Conservation (phyloP, 2,888 invertebrate species). For the Panzeria rudis region DNA sequence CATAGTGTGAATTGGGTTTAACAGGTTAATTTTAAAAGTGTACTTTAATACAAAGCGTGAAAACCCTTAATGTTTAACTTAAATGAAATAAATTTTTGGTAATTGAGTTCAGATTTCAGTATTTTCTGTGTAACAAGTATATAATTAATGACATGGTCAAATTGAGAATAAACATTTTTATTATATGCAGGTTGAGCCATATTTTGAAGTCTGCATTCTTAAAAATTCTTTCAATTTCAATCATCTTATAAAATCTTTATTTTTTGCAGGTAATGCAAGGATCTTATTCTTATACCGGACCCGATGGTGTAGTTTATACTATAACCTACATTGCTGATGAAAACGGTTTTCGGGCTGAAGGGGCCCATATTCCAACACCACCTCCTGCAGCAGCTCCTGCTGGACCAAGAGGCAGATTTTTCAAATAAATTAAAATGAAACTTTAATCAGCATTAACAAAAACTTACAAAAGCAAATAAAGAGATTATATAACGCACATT, state of each 20-base stretch:
- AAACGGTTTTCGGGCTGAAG: conserved; percentile 84
- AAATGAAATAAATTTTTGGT: too few species aligned
- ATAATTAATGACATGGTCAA: too few species aligned
- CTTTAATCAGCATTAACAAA: conserved; percentile 16
- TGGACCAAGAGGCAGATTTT: conserved; percentile 78
- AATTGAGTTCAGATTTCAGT: too few species aligned
- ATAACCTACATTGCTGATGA: conserved; percentile 85
- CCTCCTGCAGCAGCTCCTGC: conserved; percentile 80
- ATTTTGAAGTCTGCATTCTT: neutral
- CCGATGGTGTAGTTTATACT: conserved; percentile 85
- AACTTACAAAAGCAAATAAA: neutral
- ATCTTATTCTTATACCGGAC: conserved; percentile 86
- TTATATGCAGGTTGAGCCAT: neutral
- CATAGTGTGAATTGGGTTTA: too few species aligned
- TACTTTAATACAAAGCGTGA: too few species aligned
- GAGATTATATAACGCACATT: conserved; percentile 19
- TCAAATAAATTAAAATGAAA: conserved; percentile 76
- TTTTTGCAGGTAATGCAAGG: conserved; percentile 85
- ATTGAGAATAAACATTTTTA: neutral
- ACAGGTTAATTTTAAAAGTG: too few species aligned
- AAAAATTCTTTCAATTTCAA: neutral
- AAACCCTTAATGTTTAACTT: too few species aligned
- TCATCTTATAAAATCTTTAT: neutral
- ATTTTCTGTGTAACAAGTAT: too few species aligned
- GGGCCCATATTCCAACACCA: conserved; percentile 84